Conservation (phyloP, 2,797 vertebrate genomes). For the Micrastur ruficollis region DNA sequence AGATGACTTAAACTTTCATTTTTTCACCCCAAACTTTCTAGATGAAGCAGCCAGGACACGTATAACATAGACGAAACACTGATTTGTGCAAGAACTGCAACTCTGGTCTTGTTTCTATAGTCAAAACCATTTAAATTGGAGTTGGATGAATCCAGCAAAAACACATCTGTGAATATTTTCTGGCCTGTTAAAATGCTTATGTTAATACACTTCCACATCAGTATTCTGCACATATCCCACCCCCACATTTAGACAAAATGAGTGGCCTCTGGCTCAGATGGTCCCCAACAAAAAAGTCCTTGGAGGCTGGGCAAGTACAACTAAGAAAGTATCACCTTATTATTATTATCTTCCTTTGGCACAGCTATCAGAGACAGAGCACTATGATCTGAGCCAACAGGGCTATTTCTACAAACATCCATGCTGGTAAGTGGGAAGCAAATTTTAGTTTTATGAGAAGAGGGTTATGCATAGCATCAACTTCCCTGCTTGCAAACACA, state of each 20-base stretch:
- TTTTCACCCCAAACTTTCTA: not conserved
- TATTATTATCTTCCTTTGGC: not conserved
- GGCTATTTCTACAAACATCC: not conserved
- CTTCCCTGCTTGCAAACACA: not conserved
- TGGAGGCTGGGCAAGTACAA: not conserved
- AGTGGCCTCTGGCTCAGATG: not conserved
- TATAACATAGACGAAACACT: not conserved
- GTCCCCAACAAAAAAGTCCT: not conserved
- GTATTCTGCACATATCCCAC: not conserved
- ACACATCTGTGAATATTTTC: conserved; percentile 45
- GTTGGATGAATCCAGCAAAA: not conserved
- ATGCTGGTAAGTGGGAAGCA: not conserved
- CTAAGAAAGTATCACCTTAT: not conserved
- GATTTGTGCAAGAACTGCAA: not conserved
- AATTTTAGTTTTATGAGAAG: not conserved
- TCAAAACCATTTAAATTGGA: conserved; percentile 45
- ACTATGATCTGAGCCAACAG: not conserved
- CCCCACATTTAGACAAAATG: not conserved
- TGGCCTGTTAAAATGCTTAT: not conserved
- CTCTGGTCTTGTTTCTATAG: not conserved
- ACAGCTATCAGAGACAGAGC: not conserved
- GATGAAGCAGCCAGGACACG: not conserved
- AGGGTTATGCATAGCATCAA: not conserved
- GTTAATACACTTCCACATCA: not conserved
- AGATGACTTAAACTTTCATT: not conserved